A percentile compares a stretch with the other conserved stretches of the same genome.
These are phyloP conservation scores for Ramazzottius varieornatus DNA, from an alignment of 2,888 invertebrate species.

Conservation along the genomic window DNA sequence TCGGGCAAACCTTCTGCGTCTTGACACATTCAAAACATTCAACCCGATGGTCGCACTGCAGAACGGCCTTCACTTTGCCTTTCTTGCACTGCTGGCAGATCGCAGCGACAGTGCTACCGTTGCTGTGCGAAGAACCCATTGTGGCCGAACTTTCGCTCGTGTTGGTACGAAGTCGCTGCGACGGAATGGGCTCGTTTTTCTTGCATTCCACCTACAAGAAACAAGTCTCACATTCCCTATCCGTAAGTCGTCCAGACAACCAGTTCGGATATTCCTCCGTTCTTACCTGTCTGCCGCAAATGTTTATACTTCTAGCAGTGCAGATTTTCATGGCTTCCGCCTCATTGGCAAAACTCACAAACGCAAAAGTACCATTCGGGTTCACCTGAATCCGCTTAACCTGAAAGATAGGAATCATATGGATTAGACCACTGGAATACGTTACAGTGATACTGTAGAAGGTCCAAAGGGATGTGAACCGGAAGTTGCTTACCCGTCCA, in stretches of 20 bases:
- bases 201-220: not conserved
- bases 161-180: not conserved
- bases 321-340: not conserved
- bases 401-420: not conserved
- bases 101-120: too few relatives aligned
- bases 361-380: not conserved
- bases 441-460: not conserved
- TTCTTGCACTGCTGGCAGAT: not conserved
- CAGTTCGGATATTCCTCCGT: too few relatives aligned
- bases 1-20: not conserved
- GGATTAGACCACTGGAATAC: not conserved
- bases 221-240: too few relatives aligned
- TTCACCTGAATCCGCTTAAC: not conserved
- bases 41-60: not conserved
- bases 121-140: not conserved
- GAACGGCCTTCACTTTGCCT: not conserved
- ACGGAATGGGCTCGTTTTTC: not conserved
- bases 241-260: too few relatives aligned
- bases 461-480: not conserved
- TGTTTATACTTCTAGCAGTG: not conserved
- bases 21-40: not conserved
- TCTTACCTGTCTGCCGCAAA: not conserved
- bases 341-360: not conserved
- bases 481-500: not conserved
- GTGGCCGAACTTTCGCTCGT: not conserved